Percentiles rank a stretch among this genome's conserved stretches.
phyloP scores from a whole-genome alignment of 2,888 invertebrate genomes.

The Alentia gelatinosa region DNA sequence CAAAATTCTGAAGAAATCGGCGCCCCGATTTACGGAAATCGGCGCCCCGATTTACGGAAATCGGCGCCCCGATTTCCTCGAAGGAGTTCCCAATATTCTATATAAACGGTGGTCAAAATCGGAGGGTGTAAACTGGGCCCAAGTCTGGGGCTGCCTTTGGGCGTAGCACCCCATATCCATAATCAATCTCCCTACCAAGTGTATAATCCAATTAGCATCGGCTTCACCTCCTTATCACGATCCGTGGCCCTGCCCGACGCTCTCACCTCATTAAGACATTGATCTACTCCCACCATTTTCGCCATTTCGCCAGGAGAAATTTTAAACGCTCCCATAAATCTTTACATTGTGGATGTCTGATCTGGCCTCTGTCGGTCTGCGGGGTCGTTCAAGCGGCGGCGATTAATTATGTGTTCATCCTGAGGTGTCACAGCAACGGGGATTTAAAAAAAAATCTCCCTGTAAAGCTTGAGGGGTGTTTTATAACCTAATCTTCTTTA shows the following conservation, averaged over 20 bases:
- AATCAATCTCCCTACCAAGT: constrained; percentile 8
- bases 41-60: no score
- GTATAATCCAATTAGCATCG: constrained; percentile 11
- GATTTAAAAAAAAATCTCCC: no score
- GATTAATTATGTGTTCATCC: constrained; percentile 10
- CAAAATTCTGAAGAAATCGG: no score
- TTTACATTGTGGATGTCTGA: neutral
- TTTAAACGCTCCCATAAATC: neutral
- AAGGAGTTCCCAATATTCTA: no score
- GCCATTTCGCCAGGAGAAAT: neutral
- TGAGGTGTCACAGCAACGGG: neutral
- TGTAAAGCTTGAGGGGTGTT: neutral
- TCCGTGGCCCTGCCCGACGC: neutral
- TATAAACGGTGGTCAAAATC: no score
- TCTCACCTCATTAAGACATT: neutral
- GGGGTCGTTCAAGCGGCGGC: neutral
- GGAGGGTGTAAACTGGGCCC: no score
- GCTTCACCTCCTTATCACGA: neutral
- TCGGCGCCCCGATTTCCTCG: no score
- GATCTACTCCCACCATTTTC: neutral
- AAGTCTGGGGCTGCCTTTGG: no score
- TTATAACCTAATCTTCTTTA: neutral
- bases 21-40: no score
- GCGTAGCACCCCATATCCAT: neutral
- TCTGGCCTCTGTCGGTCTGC: neutral